Base-by-base conservation (phyloP, 2,888 invertebrate genomes). In the Candidula unifasciata region DNA sequence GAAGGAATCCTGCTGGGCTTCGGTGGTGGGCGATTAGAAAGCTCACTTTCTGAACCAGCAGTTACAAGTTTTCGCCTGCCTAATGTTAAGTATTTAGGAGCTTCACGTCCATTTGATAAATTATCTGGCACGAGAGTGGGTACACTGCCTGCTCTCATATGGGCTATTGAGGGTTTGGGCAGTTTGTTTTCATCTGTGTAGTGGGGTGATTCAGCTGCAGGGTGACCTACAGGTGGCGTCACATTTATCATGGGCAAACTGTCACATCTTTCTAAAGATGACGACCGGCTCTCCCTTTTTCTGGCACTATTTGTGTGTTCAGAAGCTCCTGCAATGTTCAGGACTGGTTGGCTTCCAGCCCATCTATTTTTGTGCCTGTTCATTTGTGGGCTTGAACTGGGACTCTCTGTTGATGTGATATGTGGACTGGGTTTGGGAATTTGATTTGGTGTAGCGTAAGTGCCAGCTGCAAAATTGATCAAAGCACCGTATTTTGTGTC, bases 1-100 rank as follows among this genome's bases (percentile, higher is more conserved):
- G 94, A 93, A 5, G 94, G 94, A 54, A 94, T 90, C 71, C 94
- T 91, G 89, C 94, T 94, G 33, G 94, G 94, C 90, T 94, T 94
- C 54, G 93, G 93, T 10, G 94, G 94, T 5, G 93, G 91, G 21
- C 90, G 87, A 86, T 91, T 92, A 54, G 88, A 88, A 30, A 92
- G 88, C 81, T 90, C 88, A 84, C 91, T 90, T 69, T 93, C 92
- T 18, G 92, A 92, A 10, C 88, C 89, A 35, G 91, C 89, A 5
- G 88, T 88, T 6, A 87, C 84, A 57, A 89, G 64, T 80, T 78
- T 84, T 21, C 82, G 81, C 35, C 82, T 73, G 13, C 82, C 82
- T n/a, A 82, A 27, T 2, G 82, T 71, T 37, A 64, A 60, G 27
- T 74, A 82, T 60, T 82, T 82, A 5, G n/a, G 54, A 33, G 8